These are phyloP conservation scores for Heteronetta atricapilla DNA, from an alignment of 2,113 vertebrate genomes.

Conservation along the genomic window DNA sequence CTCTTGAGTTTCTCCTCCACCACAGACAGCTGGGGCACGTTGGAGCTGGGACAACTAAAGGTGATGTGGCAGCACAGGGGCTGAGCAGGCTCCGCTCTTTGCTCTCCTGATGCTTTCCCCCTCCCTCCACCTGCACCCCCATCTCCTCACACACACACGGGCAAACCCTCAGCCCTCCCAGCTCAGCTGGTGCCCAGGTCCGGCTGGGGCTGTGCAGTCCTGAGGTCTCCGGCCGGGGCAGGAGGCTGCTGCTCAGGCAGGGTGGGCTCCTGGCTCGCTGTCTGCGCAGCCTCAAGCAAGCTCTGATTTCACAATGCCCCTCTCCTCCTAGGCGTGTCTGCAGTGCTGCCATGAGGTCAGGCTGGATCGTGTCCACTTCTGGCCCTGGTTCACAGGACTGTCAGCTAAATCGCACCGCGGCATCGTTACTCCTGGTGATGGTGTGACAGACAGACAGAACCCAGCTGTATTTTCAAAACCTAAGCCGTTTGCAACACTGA, in stretches of 20 bases:
- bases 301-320: background rate
- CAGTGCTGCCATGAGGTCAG: slow-evolving; percentile 4
- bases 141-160: background rate
- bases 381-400: background rate
- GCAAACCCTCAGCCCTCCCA: background rate
- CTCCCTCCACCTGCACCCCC: background rate
- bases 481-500: slow-evolving; percentile 40
- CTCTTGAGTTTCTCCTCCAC: background rate
- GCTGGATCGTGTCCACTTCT: background rate
- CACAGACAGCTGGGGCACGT: background rate
- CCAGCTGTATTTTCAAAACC: slow-evolving; percentile 49
- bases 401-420: background rate
- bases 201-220: background rate
- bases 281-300: fast-evolving
- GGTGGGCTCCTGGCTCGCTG: background rate
- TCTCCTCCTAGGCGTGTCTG: background rate
- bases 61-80: background rate
- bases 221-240: too few species aligned
- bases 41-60: background rate
- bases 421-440: background rate
- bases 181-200: background rate
- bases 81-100: background rate
- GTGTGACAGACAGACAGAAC: slow-evolving; percentile 35
- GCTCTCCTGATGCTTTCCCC: background rate
- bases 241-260: background rate